Conservation (phyloP, 2,113 vertebrate species). For the Serilophus lunatus region DNA sequence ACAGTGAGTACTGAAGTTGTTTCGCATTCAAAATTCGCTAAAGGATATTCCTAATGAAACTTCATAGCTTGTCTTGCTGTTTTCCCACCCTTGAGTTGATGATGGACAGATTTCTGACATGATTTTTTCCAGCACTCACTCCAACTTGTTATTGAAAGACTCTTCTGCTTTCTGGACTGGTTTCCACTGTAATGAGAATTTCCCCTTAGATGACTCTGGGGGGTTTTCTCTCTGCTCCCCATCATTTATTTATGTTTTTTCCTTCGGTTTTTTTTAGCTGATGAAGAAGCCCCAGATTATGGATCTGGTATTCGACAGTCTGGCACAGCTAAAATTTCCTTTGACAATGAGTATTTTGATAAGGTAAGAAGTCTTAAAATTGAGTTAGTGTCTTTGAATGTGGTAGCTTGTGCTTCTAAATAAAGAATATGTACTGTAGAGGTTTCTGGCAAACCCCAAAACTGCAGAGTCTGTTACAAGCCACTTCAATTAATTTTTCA, state of each 20-base stretch:
- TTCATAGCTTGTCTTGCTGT: background rate
- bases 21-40: background rate
- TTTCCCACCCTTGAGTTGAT: background rate
- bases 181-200: background rate
- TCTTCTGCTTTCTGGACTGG: background rate
- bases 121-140: background rate
- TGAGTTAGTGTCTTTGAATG: background rate
- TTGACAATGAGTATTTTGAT: constrained; percentile 95
- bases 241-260: background rate
- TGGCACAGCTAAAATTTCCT: constrained; percentile 97
- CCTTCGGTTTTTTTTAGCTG: constrained; percentile 74
- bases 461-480: background rate
- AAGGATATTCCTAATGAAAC: background rate
- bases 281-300: constrained; percentile 98
- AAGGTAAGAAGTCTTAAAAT: constrained; percentile 76
- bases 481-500: constrained; percentile 49
- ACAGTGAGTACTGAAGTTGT: background rate
- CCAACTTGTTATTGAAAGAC: background rate
- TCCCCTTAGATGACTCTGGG: background rate
- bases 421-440: background rate
- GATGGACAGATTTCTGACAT: background rate
- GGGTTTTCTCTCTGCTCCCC: background rate
- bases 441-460: background rate
- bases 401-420: background rate
- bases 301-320: constrained; percentile 97